phyloP scores from a whole-genome alignment of 1,140 invertebrate species.

The Drosophila sulfurigaster region DNA sequence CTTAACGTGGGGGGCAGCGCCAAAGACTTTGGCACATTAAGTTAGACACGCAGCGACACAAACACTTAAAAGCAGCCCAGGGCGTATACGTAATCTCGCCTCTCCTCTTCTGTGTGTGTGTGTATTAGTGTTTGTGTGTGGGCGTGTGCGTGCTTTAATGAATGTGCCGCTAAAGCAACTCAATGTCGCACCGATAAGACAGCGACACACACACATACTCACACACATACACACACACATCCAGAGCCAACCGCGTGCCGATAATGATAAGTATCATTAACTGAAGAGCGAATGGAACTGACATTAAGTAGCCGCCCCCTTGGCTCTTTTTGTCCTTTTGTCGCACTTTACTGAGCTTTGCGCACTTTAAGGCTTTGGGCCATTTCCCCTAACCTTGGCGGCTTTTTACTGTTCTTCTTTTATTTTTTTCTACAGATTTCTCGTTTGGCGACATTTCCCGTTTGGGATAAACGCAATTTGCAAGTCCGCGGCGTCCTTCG shows the following conservation, averaged over 20 bases:
- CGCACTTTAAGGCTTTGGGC: conserved; percentile 21
- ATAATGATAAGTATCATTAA: conserved; percentile 82
- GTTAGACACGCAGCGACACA: conserved; percentile 55
- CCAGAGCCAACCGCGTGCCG: conserved; percentile 39
- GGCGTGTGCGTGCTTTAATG: conserved; percentile 67
- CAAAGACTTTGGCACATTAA: conserved; percentile 42
- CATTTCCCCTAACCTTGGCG: conserved; percentile 60
- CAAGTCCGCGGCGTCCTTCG: conserved; percentile 56
- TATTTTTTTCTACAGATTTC: conserved; percentile 37
- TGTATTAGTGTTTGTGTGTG: conserved; percentile 7
- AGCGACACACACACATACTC: not conserved
- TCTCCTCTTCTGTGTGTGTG: not conserved
- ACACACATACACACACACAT: too few species aligned
- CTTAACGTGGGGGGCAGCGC: conserved; percentile 39
- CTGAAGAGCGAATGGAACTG: conserved; percentile 49
- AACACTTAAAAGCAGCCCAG: conserved; percentile 61
- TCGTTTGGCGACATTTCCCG: conserved; percentile 74
- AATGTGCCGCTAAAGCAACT: conserved; percentile 46
- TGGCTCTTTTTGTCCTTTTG: conserved; percentile 35
- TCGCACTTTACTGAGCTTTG: conserved; percentile 67
- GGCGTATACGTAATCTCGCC: conserved; percentile 72
- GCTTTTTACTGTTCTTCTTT: conserved; percentile 37
- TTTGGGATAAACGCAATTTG: conserved; percentile 76
- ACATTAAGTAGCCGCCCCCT: conserved; percentile 58
- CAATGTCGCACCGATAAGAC: conserved; percentile 55